Evolutionary conservation across 2,113 vertebrate species (phyloP).

Genomic region (Sturnira hondurensis): DNA sequence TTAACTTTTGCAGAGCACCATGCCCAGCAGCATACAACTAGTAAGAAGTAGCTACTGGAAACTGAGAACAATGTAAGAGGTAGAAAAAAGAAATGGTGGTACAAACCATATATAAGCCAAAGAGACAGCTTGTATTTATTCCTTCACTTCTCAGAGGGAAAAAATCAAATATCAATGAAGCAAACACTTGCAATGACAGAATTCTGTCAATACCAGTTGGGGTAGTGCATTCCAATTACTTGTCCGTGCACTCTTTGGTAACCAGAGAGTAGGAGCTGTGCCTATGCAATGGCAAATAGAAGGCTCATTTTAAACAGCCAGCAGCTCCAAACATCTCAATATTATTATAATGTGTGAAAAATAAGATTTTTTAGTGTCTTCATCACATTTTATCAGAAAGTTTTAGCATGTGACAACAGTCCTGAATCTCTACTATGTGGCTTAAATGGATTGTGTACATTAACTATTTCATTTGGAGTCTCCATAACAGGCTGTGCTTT

Average conservation of each 20-base stretch:
- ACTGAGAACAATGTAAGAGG: neutral
- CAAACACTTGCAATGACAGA: neutral
- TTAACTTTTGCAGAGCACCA: neutral
- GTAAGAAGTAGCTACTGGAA: constrained; percentile 4
- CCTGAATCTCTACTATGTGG: neutral
- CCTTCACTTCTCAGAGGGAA: neutral
- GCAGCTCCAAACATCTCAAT: neutral
- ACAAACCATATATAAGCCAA: neutral
- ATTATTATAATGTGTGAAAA: constrained; percentile 1
- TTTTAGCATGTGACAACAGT: neutral
- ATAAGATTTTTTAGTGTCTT: neutral
- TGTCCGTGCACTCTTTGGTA: neutral
- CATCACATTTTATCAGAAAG: neutral
- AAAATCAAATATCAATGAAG: neutral
- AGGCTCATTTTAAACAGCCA: neutral
- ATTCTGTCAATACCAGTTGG: neutral
- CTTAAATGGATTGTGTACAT: neutral
- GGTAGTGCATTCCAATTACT: neutral
- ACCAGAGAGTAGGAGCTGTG: neutral
- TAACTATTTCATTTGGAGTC: neutral
- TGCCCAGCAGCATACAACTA: neutral
- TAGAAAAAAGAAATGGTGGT: neutral
- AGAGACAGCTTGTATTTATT: constrained; percentile 13
- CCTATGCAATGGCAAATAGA: neutral
- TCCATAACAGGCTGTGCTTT: neutral